Percentiles rank a stretch among this genome's conserved stretches.
Conservation (phyloP, 2,888 invertebrate species). For the Byasa hedistus region DNA sequence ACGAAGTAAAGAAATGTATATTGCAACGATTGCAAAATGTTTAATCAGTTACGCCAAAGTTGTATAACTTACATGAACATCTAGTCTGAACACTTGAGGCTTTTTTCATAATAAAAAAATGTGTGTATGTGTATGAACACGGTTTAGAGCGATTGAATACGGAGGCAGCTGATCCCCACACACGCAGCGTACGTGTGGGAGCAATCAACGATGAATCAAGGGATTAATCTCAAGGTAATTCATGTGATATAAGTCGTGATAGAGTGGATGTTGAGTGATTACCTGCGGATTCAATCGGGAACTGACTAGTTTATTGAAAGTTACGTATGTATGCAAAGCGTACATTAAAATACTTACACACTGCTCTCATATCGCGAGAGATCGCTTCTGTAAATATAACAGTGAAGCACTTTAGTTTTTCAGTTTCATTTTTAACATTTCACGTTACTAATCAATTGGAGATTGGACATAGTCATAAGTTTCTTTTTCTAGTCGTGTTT, state of each 20-base stretch:
- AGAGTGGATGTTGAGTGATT: constrained; percentile 30
- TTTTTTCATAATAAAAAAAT: neutral
- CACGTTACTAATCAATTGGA: no score
- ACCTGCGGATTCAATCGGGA: constrained; percentile 20
- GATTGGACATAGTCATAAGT: no score
- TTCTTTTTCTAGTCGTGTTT: no score
- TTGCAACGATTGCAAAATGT: no score
- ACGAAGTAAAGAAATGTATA: no score
- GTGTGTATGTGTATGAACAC: neutral
- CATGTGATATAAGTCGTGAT: constrained; percentile 27
- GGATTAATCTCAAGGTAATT: constrained; percentile 29
- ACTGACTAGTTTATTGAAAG: constrained; percentile 22
- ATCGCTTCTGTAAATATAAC: neutral
- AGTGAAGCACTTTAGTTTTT: no score
- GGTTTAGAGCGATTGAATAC: constrained; percentile 9
- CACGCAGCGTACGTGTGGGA: constrained; percentile 8
- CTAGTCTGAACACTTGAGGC: no score
- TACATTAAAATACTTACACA: constrained; percentile 8
- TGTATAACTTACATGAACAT: no score
- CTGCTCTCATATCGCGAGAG: neutral
- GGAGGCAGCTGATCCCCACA: constrained; percentile 12
- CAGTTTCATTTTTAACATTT: no score
- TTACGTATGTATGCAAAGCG: neutral
- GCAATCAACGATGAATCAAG: constrained; percentile 29
- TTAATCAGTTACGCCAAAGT: no score